Evolutionary conservation across 2,113 vertebrate species (phyloP), one percentile per base, ranked within the genome.

Genomic region (Periophthalmodon schlosseri): DNA sequence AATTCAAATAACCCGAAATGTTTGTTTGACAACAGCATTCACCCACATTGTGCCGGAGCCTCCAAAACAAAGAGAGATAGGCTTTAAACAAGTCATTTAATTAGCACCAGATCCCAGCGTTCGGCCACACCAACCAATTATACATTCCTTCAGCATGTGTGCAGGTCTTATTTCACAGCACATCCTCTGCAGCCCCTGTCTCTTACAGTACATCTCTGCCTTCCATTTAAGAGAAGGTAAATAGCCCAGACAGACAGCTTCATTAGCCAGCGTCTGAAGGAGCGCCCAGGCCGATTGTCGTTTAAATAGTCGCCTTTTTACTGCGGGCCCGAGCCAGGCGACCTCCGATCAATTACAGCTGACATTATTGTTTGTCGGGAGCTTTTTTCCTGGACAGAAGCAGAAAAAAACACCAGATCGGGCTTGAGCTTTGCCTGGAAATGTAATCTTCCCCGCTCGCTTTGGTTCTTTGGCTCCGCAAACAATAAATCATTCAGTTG

Each of bases 401-500:
- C 84, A 84, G 84, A 86, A 73, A 86, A 73, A 89, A 89, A 93
- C 90, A 89, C 79, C 82, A 86, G 77, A 87, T 93, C 86, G 82
- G 91, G 87, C 85, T 78, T 91, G 81, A 87, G 87, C 86, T 93
- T 80, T 83, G 87, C 89, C 90, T 88, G 90, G 91, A 95, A 95
- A 95, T 93, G 89, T 93, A 95, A 95, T 96, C 95, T 95, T 92
- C 89, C 60, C 73, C 93, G 71, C 82, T 87, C 82, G 88, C 91
- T 90, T 92, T 88, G 85, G 78, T 93, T 91, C 91, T 94, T 95
- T 93, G 89, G 84, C 87, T 92, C 90, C 93, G 91, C 92, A 95
- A 95, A 95, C 90, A 94, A 94, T 95, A 95, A 95, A 96, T 95
- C 91, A 94, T 94, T 95, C 94, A 93, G 88, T 92, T 95, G 90